Percentiles rank a stretch among this genome's conserved stretches.
Conservation (phyloP, 2,888 invertebrate species). For the Lycocerus yunnanus region DNA sequence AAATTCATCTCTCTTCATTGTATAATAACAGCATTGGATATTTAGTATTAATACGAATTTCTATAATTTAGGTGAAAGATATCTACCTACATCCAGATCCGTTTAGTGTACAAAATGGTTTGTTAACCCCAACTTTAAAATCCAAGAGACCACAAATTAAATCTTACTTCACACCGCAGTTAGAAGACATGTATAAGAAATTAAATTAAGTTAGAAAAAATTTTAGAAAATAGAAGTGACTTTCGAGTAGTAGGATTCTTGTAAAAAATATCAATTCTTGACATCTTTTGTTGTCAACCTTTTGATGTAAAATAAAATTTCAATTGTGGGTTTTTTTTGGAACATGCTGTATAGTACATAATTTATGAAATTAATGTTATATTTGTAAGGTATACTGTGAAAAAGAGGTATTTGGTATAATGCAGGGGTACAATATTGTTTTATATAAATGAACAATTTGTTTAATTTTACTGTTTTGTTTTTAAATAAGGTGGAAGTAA, state of each 20-base stretch:
- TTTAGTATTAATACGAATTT: neutral
- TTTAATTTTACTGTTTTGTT: neutral
- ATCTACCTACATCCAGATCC: conserved; percentile 93
- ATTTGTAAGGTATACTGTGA: neutral
- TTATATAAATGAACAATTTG: neutral
- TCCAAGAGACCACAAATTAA: conserved; percentile 90
- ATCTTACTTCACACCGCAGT: conserved; percentile 89
- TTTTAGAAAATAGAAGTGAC: conserved; percentile 1
- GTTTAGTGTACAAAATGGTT: conserved; percentile 95
- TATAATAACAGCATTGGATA: no score
- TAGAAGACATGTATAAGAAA: conserved; percentile 90
- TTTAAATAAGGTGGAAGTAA: neutral
- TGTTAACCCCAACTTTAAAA: conserved; percentile 95
- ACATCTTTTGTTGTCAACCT: neutral
- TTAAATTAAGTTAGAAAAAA: conserved; percentile 60
- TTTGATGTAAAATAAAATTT: neutral
- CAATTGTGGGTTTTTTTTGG: neutral
- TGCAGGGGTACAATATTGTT: neutral
- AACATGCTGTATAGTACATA: neutral
- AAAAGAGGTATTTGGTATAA: neutral
- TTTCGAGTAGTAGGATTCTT: neutral
- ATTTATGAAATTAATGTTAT: neutral
- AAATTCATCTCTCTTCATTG: neutral
- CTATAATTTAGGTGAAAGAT: conserved; percentile 79
- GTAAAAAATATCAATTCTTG: conserved; percentile 2